A percentile compares a stretch with the other conserved stretches of the same genome.
phyloP scores from a whole-genome alignment of 2,113 vertebrate genomes.

The Egretta garzetta region DNA sequence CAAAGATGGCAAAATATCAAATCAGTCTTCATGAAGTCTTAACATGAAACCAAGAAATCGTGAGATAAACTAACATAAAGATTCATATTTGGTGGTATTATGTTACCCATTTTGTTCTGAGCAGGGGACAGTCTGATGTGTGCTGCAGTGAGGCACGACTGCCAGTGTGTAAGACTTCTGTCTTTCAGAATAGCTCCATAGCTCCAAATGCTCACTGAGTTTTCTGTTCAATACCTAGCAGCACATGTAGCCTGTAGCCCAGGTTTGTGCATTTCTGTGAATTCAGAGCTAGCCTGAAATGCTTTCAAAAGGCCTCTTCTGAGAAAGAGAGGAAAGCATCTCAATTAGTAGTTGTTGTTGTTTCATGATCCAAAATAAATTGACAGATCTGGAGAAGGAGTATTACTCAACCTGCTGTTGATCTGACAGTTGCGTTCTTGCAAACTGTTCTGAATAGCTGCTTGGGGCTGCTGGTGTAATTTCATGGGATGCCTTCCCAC shows the following conservation, averaged over 20 bases:
- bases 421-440: background rate
- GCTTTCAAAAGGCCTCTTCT: background rate
- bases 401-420: background rate
- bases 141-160: background rate
- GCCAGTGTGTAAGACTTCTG: rapidly evolving
- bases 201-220: background rate
- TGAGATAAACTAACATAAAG: background rate
- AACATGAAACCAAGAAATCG: background rate
- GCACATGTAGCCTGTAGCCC: background rate
- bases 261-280: background rate
- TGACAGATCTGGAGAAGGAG: background rate
- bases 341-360: background rate
- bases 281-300: background rate
- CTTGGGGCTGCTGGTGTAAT: background rate
- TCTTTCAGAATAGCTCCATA: background rate
- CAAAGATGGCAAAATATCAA: background rate
- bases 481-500: background rate
- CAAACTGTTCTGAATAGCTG: background rate
- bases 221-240: background rate
- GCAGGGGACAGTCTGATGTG: background rate
- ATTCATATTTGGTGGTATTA: background rate
- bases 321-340: background rate
- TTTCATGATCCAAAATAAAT: background rate
- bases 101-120: background rate
- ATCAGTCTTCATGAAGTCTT: background rate